phyloP scores from a whole-genome alignment of 2,113 vertebrate species.

The Prunella fulvescens region DNA sequence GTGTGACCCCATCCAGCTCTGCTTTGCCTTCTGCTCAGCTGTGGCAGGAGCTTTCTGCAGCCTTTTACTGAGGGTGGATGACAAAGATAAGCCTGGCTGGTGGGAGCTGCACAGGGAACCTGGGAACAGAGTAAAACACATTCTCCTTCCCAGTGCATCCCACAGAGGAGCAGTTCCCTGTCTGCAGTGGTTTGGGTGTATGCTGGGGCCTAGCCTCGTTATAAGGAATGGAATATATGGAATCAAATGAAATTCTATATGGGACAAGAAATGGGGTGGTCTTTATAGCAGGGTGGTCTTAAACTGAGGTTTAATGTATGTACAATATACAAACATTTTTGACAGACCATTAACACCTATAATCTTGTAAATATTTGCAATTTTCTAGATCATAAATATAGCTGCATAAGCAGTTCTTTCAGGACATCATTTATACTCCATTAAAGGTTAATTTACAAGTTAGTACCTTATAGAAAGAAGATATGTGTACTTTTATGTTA shows the following conservation, averaged over 20 bases:
- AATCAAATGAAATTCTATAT: constrained; percentile 80
- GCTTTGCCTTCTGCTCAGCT: neutral
- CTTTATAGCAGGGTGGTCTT: constrained; percentile 82
- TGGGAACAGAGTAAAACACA: neutral
- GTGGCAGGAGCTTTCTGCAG: neutral
- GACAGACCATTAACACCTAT: constrained; percentile 87
- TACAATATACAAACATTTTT: constrained; percentile 87
- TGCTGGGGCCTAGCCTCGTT: constrained; percentile 69
- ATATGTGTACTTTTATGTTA: constrained; percentile 78
- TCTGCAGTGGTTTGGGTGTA: constrained; percentile 56
- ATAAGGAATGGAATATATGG: constrained; percentile 75
- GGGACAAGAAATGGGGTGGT: constrained; percentile 78
- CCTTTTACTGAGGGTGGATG: neutral
- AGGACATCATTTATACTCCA: constrained; percentile 83
- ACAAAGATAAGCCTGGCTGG: neutral
- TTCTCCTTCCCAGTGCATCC: neutral
- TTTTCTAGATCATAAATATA: constrained; percentile 86
- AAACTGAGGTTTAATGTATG: constrained; percentile 80
- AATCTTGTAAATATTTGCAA: constrained; percentile 88
- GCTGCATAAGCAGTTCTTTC: constrained; percentile 82
- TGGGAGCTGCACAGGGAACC: constrained; percentile 20
- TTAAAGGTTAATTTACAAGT: constrained; percentile 85
- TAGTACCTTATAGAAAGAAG: constrained; percentile 84
- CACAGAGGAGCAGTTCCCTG: constrained; percentile 35
- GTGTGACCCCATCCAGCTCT: neutral